Evolutionary conservation across 1,140 invertebrate genomes (phyloP).

Genomic region (Neodiprion lecontei): DNA sequence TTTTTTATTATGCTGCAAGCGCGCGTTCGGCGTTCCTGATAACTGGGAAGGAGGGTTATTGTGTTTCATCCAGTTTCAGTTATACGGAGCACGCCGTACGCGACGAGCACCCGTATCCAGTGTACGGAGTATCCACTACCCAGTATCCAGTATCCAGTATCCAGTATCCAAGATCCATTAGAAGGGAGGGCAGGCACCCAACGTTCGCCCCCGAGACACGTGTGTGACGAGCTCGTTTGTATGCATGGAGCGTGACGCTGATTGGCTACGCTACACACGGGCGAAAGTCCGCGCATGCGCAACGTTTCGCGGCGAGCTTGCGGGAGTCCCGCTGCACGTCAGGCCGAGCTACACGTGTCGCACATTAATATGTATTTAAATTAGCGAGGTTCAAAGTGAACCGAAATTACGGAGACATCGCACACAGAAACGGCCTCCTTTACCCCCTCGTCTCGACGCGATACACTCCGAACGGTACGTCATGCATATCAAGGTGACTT

Average conservation of each 20-base stretch:
- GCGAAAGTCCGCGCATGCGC: slow-evolving; percentile 3
- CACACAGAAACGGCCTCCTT: slow-evolving; percentile 13
- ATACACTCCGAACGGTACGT: background rate
- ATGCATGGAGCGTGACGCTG: slow-evolving; percentile 33
- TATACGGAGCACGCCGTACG: background rate
- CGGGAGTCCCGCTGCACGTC: slow-evolving; percentile 8
- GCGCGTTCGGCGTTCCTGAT: background rate
- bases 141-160: too few relatives aligned
- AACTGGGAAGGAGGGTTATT: background rate
- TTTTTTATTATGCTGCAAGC: background rate
- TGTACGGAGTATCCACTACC: background rate
- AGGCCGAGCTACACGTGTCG: slow-evolving; percentile 26
- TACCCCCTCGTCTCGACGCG: background rate
- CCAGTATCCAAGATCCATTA: background rate
- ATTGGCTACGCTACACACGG: slow-evolving; percentile 35
- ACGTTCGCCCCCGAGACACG: background rate
- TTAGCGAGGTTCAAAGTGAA: slow-evolving; percentile 49
- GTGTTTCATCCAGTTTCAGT: background rate
- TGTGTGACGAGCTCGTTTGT: slow-evolving; percentile 26
- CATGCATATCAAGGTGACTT: background rate
- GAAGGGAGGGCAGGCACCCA: background rate
- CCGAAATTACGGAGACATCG: slow-evolving; percentile 41
- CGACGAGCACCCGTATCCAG: background rate
- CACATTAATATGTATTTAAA: slow-evolving; percentile 58
- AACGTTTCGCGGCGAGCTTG: background rate